A percentile compares a stretch with the other conserved stretches of the same genome.
Evolutionary conservation across 2,888 invertebrate genomes (phyloP).

Genomic region (Dorcus hopei): DNA sequence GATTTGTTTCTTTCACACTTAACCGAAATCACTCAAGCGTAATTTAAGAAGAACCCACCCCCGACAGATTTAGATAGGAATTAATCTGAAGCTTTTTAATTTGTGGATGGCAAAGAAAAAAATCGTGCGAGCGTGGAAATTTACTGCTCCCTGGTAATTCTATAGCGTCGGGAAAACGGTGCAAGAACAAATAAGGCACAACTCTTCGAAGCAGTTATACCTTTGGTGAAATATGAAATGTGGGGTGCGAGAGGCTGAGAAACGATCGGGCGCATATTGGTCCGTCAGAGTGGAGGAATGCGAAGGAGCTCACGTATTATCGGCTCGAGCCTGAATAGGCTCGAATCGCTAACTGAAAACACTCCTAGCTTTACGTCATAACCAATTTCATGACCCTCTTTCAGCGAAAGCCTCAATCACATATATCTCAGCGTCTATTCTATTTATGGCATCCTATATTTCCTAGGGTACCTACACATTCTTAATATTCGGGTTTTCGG

Average conservation of each 20-base stretch:
- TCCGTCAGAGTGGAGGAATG: slow-evolving; percentile 39
- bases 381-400: slow-evolving; percentile 39
- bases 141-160: no score
- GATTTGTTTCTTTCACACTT: neutral
- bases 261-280: slow-evolving; percentile 38
- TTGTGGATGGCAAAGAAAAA: no score
- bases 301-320: slow-evolving; percentile 40
- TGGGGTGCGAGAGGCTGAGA: slow-evolving; percentile 17
- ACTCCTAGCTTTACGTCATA: slow-evolving; percentile 38
- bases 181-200: neutral
- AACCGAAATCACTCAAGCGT: neutral
- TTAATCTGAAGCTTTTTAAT: no score
- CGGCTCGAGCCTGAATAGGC: slow-evolving; percentile 38
- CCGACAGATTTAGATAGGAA: no score
- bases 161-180: no score
- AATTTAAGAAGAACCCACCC: no score
- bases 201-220: slow-evolving; percentile 9
- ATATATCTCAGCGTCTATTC: slow-evolving; percentile 42
- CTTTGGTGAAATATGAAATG: slow-evolving; percentile 24
- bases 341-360: slow-evolving; percentile 41
- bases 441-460: slow-evolving; percentile 41
- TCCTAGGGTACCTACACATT: slow-evolving; percentile 34
- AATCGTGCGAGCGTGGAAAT: no score
- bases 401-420: slow-evolving; percentile 38
- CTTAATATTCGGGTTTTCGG: slow-evolving; percentile 38